Evolutionary conservation across 1,140 invertebrate genomes (phyloP), one percentile per base, ranked within the genome.

Genomic region (Bombus superbus): DNA sequence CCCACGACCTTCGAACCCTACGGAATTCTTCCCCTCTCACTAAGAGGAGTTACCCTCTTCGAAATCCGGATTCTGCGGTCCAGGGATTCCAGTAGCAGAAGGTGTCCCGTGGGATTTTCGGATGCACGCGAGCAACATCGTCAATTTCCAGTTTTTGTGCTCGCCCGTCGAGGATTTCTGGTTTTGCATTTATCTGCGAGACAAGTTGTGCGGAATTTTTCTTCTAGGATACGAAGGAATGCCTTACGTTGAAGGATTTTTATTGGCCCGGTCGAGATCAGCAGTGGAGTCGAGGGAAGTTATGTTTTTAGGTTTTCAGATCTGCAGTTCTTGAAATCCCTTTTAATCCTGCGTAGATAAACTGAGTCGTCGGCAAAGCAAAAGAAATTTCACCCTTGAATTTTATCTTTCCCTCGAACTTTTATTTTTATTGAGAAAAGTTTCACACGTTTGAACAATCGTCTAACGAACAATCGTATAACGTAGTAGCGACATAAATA

Each of bases 21-120:
- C n/a, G 72, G 82, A 72, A 88, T 78, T 71, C 74, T 86, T 88
- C 81, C 86, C 86, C 80, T 86, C 79, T 75, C 83, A 42, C 66
- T 25, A 38, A 81, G 89, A 91, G 84, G 71, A 88, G 81, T 82
- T 84, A 86, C 73, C 75, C 84, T 81, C 83, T 90, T 86, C 71
- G 78, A 88, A 88, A 90, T 88, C 90, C 86, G 89, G 89, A 91
- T 88, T 86, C 83, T 90, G 84, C 84, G 90, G 90, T 90, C 89
- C 90, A 91, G 83, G 57, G 79, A 66, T 83, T 82, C 87, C 79
- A 72, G 47, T 85, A 72, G 69, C 80, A 40, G 83, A 79, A 82
- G 83, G 79, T 69, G 80, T 72, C 71, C 85, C 85, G 87, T 91
- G 90, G 79, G 89, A 91, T 89, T 91, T 85, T 76, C 68, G 28